These are phyloP conservation scores for Aphidoletes aphidimyza DNA, from an alignment of 2,888 invertebrate species.

Conservation along the genomic window DNA sequence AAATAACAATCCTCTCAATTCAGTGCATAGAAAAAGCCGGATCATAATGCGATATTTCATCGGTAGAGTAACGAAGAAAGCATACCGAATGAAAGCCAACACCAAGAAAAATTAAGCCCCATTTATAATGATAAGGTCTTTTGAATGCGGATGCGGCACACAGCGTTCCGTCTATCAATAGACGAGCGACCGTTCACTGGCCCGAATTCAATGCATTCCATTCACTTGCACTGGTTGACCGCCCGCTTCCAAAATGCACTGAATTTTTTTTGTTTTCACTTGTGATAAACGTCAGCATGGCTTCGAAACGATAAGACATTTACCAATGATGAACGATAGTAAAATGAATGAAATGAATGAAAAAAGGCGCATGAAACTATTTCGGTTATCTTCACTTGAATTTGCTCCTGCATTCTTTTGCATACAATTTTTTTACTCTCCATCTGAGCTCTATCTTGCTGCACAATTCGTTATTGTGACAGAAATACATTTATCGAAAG, in stretches of 20 bases:
- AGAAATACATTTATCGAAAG: too few species aligned
- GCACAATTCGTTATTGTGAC: too few species aligned
- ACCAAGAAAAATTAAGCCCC: not conserved
- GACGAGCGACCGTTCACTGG: not conserved
- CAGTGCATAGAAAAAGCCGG: not conserved
- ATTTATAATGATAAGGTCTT: constrained; percentile 26
- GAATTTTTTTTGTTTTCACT: too few species aligned
- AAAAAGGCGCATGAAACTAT: too few species aligned
- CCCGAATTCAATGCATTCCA: too few species aligned
- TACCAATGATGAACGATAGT: not conserved
- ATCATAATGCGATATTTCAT: not conserved
- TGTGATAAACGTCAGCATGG: too few species aligned
- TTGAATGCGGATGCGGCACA: not conserved
- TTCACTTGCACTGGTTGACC: too few species aligned
- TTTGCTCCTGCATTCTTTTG: not conserved
- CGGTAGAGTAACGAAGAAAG: not conserved
- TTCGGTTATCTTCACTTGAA: not conserved
- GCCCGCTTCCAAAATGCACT: too few species aligned
- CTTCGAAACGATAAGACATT: not conserved
- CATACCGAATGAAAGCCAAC: constrained; percentile 27
- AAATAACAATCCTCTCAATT: not conserved
- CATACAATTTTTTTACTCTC: too few species aligned
- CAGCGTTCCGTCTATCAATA: not conserved
- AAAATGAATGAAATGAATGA: too few species aligned
- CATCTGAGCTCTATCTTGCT: too few species aligned